Percentiles rank a stretch among this genome's conserved stretches.
phyloP scores from a whole-genome alignment of 2,797 vertebrate genomes.

The Apogon talboti region DNA sequence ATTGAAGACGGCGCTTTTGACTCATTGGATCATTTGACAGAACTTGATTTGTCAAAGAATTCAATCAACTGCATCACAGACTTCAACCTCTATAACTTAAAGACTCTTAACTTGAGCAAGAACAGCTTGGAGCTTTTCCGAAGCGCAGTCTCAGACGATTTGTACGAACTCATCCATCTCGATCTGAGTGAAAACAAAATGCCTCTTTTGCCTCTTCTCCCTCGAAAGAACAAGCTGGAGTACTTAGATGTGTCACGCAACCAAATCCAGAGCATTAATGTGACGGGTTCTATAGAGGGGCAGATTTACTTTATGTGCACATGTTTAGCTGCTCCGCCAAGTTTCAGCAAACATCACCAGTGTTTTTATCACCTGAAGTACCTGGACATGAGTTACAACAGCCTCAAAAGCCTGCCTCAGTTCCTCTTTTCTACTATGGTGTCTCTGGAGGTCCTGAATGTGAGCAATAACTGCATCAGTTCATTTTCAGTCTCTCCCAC shows the following conservation, averaged over 20 bases:
- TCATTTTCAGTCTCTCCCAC: constrained; percentile 71
- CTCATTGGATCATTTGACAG: constrained; percentile 81
- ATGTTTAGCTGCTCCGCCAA: constrained; percentile 43
- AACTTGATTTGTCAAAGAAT: constrained; percentile 93
- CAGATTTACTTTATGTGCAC: constrained; percentile 63
- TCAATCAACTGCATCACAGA: constrained; percentile 94
- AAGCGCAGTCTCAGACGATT: constrained; percentile 56
- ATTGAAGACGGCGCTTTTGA: constrained; percentile 96
- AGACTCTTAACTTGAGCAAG: constrained; percentile 90
- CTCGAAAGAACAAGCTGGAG: constrained; percentile 82
- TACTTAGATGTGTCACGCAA: constrained; percentile 92
- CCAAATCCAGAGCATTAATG: constrained; percentile 81
- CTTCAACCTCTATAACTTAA: constrained; percentile 90
- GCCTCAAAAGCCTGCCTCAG: constrained; percentile 84
- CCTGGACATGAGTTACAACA: constrained; percentile 95
- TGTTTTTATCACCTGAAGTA: constrained; percentile 78
- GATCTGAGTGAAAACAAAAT: constrained; percentile 95
- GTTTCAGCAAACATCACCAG: constrained; percentile 53
- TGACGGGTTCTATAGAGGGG: constrained; percentile 64
- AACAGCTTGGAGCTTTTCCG: constrained; percentile 94
- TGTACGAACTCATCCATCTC: constrained; percentile 84
- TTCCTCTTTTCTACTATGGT: constrained; percentile 85
- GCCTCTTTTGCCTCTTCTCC: constrained; percentile 87
- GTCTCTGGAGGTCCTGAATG: constrained; percentile 88
- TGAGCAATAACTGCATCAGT: constrained; percentile 92